A percentile compares a stretch with the other conserved stretches of the same genome.
These are phyloP conservation scores for Heliconius ethilla DNA, from an alignment of 2,888 invertebrate genomes.

Conservation along the genomic window DNA sequence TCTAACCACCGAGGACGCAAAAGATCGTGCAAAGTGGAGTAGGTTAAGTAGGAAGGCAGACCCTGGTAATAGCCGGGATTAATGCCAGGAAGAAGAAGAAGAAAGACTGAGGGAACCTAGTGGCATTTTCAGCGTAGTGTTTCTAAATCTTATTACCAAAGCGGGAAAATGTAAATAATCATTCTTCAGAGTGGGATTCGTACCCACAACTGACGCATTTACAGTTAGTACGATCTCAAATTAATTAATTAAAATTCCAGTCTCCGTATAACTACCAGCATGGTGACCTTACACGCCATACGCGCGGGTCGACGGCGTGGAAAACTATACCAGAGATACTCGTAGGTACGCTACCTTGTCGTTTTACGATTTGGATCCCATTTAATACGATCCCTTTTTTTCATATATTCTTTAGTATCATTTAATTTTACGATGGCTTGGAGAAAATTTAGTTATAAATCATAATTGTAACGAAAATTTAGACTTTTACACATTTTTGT, in stretches of 20 bases:
- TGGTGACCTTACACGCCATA: slow-evolving; percentile 28
- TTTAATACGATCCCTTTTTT: slow-evolving; percentile 29
- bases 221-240: too few relatives aligned
- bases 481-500: too few relatives aligned
- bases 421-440: background rate
- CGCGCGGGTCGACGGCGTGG: slow-evolving; percentile 40
- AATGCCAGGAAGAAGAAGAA: too few relatives aligned
- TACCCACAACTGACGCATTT: background rate
- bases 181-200: background rate
- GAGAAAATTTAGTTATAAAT: background rate
- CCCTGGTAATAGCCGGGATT: too few relatives aligned
- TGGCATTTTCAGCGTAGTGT: too few relatives aligned
- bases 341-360: slow-evolving; percentile 29
- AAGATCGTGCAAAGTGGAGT: too few relatives aligned
- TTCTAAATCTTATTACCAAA: too few relatives aligned
- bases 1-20: too few relatives aligned
- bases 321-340: slow-evolving; percentile 42
- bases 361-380: slow-evolving; percentile 36
- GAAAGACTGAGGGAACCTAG: too few relatives aligned
- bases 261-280: background rate
- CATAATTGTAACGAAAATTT: too few relatives aligned
- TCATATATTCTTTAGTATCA: slow-evolving; percentile 8
- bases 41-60: too few relatives aligned
- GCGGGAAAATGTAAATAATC: too few relatives aligned
- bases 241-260: background rate